Conservation (phyloP, 2,888 invertebrate genomes). For the Lepidochrysops patricia region DNA sequence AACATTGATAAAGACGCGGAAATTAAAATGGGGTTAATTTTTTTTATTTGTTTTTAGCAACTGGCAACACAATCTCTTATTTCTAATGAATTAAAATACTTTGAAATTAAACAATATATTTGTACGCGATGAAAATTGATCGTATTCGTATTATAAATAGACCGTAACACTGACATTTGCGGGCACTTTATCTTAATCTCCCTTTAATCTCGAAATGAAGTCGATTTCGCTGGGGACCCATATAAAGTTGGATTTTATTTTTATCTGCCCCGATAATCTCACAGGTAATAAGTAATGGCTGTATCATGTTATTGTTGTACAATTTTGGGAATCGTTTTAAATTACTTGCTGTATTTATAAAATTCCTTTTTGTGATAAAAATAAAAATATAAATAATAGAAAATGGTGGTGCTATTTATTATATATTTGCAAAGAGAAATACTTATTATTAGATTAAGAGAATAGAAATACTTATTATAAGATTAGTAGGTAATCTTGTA, state of each 20-base stretch:
- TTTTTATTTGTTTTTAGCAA: not conserved
- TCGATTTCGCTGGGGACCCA: not conserved
- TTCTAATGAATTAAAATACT: not conserved
- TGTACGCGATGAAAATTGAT: not conserved
- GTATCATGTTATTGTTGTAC: not conserved
- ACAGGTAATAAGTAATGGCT: not conserved
- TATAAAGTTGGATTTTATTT: not conserved
- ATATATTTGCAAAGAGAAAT: too few species aligned
- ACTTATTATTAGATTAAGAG: too few species aligned
- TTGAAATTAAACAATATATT: not conserved
- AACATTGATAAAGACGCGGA: too few species aligned
- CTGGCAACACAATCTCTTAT: not conserved
- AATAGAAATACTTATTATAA: too few species aligned
- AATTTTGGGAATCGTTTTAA: not conserved
- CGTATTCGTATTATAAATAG: not conserved
- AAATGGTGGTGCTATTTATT: too few species aligned
- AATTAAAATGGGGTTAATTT: too few species aligned
- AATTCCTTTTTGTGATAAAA: not conserved
- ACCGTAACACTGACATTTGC: not conserved
- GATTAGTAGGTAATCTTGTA: too few species aligned
- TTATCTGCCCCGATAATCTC: not conserved
- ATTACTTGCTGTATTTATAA: not conserved
- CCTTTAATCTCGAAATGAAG: not conserved
- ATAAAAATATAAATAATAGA: too few species aligned
- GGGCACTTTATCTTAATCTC: not conserved